phyloP scores from a whole-genome alignment of 2,888 invertebrate genomes.

The Scaptomyza caliginosa region DNA sequence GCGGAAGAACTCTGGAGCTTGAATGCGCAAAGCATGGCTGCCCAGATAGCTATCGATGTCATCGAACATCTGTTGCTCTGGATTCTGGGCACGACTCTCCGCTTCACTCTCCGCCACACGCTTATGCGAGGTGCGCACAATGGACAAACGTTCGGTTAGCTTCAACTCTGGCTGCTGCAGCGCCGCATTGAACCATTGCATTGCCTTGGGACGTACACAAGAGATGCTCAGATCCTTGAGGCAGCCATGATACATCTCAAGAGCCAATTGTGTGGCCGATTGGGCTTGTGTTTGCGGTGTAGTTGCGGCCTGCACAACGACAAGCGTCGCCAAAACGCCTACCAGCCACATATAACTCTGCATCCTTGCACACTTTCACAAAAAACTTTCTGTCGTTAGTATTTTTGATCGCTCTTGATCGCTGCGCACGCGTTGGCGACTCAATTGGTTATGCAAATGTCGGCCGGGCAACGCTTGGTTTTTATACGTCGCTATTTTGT shows the following conservation, averaged over 20 bases:
- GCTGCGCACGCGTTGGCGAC: slow-evolving; percentile 78
- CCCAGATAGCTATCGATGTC: slow-evolving; percentile 90
- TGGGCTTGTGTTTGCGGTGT: slow-evolving; percentile 84
- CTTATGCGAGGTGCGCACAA: slow-evolving; percentile 87
- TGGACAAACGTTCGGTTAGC: slow-evolving; percentile 90
- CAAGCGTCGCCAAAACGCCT: slow-evolving; percentile 68
- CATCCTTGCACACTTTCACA: slow-evolving; percentile 68
- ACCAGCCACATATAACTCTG: slow-evolving; percentile 64
- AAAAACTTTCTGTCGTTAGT: neutral
- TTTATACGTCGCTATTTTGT: slow-evolving; percentile 83
- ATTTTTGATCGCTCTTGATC: slow-evolving; percentile 14
- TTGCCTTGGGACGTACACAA: slow-evolving; percentile 91
- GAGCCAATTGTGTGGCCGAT: slow-evolving; percentile 87
- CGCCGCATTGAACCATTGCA: slow-evolving; percentile 90
- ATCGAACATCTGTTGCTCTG: slow-evolving; percentile 86
- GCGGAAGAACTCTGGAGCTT: slow-evolving; percentile 88
- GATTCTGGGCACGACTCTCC: slow-evolving; percentile 73
- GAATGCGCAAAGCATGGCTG: slow-evolving; percentile 90
- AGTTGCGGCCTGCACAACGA: slow-evolving; percentile 47
- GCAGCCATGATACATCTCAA: slow-evolving; percentile 88
- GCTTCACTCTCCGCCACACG: slow-evolving; percentile 1
- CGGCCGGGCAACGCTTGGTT: slow-evolving; percentile 78
- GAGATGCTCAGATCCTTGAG: slow-evolving; percentile 88
- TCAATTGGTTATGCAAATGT: slow-evolving; percentile 82
- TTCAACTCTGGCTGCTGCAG: slow-evolving; percentile 88